Percentiles rank a stretch among this genome's conserved stretches.
Evolutionary conservation across 2,888 invertebrate species (phyloP).

Genomic region (Acleris sparsana): DNA sequence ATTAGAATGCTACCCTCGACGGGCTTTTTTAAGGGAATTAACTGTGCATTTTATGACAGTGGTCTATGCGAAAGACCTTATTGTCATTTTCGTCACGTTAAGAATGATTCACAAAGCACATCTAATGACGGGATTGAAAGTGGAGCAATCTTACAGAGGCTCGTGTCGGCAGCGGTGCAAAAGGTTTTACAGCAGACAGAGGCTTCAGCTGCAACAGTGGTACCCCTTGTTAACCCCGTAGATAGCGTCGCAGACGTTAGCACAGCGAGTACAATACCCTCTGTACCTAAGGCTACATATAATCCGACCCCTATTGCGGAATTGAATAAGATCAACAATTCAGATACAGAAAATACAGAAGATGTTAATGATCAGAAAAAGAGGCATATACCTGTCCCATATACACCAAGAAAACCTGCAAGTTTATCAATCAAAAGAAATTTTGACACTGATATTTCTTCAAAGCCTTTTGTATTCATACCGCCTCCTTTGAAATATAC

Average conservation of each 20-base stretch:
- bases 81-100: slow-evolving; percentile 95
- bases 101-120: slow-evolving; percentile 84
- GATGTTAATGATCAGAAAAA: slow-evolving; percentile 66
- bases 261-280: slow-evolving; percentile 53
- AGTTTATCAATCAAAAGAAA: slow-evolving; percentile 65
- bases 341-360: slow-evolving; percentile 59
- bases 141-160: slow-evolving; percentile 81
- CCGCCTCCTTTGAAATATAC: slow-evolving; percentile 70
- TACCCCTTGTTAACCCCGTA: slow-evolving; percentile 42
- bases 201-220: slow-evolving; percentile 47
- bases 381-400: slow-evolving; percentile 79
- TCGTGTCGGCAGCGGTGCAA: slow-evolving; percentile 85
- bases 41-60: slow-evolving; percentile 92
- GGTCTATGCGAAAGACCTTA: slow-evolving; percentile 93
- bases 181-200: slow-evolving; percentile 83
- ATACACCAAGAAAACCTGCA: slow-evolving; percentile 77
- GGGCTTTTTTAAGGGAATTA: slow-evolving; percentile 93
- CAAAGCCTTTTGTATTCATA: slow-evolving; percentile 71
- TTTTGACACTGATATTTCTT: slow-evolving; percentile 63
- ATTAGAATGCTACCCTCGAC: slow-evolving; percentile 93
- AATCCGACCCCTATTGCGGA: slow-evolving; percentile 87
- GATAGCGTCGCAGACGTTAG: slow-evolving; percentile 42
- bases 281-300: slow-evolving; percentile 77
- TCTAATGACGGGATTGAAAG: slow-evolving; percentile 71
- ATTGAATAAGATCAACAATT: slow-evolving; percentile 74